Conservation (phyloP, 2,113 vertebrate species). For the Tichodroma muraria region DNA sequence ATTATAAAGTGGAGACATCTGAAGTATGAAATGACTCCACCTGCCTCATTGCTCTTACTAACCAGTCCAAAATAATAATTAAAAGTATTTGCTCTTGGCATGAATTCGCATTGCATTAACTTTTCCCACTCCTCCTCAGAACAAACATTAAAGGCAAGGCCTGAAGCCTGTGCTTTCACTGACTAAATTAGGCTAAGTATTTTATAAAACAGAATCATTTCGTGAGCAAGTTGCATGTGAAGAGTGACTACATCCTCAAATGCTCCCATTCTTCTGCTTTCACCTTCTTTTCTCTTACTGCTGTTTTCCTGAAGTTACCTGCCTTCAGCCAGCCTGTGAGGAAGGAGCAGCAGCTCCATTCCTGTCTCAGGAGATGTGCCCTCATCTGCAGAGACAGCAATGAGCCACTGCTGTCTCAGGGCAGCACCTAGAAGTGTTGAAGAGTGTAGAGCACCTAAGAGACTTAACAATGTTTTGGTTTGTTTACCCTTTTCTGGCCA, state of each 20-base stretch:
- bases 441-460: background rate
- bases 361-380: background rate
- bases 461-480: background rate
- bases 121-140: conserved; percentile 26
- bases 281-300: background rate
- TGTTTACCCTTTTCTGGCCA: background rate
- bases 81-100: background rate
- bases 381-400: background rate
- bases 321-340: background rate
- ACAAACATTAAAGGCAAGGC: conserved; percentile 9
- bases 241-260: background rate
- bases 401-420: background rate
- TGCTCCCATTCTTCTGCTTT: background rate
- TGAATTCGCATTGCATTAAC: conserved; percentile 41
- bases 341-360: background rate
- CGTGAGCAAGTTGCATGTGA: background rate
- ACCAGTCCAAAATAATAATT: conserved; percentile 47
- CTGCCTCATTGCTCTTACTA: conserved; percentile 4
- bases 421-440: fast-evolving
- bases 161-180: conserved; percentile 14
- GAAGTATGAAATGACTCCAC: conserved; percentile 4
- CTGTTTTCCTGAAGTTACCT: background rate
- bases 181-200: background rate
- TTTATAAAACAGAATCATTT: background rate
- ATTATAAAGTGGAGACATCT: conserved; percentile 40